Conservation (phyloP, 2,888 invertebrate genomes). For the Himalopsyche kuldschensis region DNA sequence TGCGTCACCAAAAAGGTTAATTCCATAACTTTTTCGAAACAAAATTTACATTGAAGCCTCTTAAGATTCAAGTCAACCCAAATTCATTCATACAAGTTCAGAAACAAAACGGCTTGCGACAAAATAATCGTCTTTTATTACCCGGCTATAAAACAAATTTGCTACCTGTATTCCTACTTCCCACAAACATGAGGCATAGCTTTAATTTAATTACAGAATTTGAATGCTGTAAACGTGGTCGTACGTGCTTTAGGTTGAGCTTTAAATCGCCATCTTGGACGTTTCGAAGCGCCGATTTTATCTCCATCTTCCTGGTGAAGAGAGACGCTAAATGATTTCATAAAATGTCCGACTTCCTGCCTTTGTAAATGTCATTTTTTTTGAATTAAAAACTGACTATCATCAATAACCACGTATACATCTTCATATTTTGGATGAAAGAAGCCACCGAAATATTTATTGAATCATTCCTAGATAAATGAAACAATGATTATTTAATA, state of each 20-base stretch:
- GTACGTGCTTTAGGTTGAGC: slow-evolving; percentile 11
- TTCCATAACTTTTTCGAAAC: neutral
- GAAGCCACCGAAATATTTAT: too few species aligned
- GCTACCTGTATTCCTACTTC: slow-evolving; percentile 9
- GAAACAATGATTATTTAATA: too few species aligned
- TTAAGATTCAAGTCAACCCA: neutral
- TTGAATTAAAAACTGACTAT: neutral
- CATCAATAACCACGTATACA: neutral
- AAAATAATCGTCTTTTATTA: neutral
- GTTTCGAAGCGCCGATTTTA: slow-evolving; percentile 31
- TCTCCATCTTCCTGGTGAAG: slow-evolving; percentile 36
- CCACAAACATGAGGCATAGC: slow-evolving; percentile 6
- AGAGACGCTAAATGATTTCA: slow-evolving; percentile 32
- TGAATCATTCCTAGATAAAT: too few species aligned
- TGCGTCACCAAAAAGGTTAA: neutral
- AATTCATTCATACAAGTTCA: neutral
- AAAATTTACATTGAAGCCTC: neutral
- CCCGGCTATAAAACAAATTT: slow-evolving; percentile 9
- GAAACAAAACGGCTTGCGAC: neutral
- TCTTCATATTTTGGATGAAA: neutral
- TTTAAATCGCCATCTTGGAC: slow-evolving; percentile 29
- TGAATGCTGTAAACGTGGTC: slow-evolving; percentile 22
- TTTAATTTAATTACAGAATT: slow-evolving; percentile 15
- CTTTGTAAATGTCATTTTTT: slow-evolving; percentile 9
- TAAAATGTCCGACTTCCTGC: slow-evolving; percentile 30